Evolutionary conservation across 2,113 vertebrate genomes (phyloP), one percentile per base, ranked within the genome.

Genomic region (Neolamprologus cancellatus): DNA sequence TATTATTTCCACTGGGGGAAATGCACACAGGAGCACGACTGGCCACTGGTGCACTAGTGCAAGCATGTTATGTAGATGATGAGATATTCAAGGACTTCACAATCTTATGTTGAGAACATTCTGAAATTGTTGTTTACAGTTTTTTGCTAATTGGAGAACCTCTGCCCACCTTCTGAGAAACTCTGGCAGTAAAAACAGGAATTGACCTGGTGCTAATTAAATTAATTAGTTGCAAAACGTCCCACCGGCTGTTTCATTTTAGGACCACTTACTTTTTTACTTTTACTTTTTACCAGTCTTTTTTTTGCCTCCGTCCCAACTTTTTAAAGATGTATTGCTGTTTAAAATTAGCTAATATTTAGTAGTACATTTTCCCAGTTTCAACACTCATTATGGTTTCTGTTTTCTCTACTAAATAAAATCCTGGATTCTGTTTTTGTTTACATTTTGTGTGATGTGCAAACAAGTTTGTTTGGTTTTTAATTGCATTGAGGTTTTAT

Each of bases 281-380:
- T 32, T 7, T 34, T 3, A 4, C 30, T 61, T 61, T 18, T 61
- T 0, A n/a, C n/a, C 61, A 4, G 7, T 14, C 7, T 3, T 41
- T 41, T 36, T 57, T 11, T 55, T 28, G 1, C 32, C 34, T 36
- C 11, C 0, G 0, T 66, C 0, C n/a, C 34, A 66, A 39, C 4
- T 39, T 66, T 66, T 66, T 39, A 20, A 20, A 66, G 2, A 66
- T 39, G n/a, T 69, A 39, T 69, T 69, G 61, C 7, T 41, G 7
- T 3, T 69, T 2, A 69, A 41, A 69, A 44, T 14, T 1, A 6
- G 64, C n/a, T 23, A 41, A 69, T 25, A 2, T 69, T 66, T 66
- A 69, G 36, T 69, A 2, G 7, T 9, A 25, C 36, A 41, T 71
- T 6, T 41, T 0, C 36, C 20, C 36, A 71, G 36, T 69, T 39